Conservation (phyloP, 2,888 invertebrate species). For the Rugalucina vietnamica region DNA sequence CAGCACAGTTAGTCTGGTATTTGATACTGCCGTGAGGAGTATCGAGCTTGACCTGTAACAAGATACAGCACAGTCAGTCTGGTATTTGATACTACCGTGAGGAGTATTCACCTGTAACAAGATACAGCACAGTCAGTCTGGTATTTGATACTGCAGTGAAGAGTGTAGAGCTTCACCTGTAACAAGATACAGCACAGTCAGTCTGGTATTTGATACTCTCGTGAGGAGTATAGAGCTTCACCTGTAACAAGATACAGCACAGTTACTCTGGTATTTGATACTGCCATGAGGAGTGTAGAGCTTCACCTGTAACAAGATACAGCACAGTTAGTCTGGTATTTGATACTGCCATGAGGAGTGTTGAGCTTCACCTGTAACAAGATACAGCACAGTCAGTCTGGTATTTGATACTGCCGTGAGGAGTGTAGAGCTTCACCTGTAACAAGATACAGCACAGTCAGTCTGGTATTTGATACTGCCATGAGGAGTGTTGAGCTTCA, state of each 20-base stretch:
- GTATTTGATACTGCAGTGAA: conserved; percentile 96
- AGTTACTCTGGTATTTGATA: too few species aligned
- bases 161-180: conserved; percentile 88
- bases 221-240: too few species aligned
- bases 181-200: not conserved
- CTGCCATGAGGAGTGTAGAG: not conserved
- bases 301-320: too few species aligned
- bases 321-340: conserved; percentile 97
- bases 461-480: too few species aligned
- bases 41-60: too few species aligned
- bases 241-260: too few species aligned
- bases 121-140: conserved; percentile 87
- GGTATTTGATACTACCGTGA: conserved; percentile 96
- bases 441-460: too few species aligned
- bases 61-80: conserved; percentile 97
- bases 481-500: not conserved
- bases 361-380: conserved; percentile 84
- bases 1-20: too few species aligned
- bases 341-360: conserved; percentile 95
- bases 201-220: not conserved
- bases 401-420: not conserved
- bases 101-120: conserved; percentile 88
- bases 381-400: not conserved
- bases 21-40: too few species aligned
- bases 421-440: too few species aligned